A percentile compares a stretch with the other conserved stretches of the same genome.
Conservation (phyloP, 2,113 vertebrate genomes). For the Dissostichus mawsoni region DNA sequence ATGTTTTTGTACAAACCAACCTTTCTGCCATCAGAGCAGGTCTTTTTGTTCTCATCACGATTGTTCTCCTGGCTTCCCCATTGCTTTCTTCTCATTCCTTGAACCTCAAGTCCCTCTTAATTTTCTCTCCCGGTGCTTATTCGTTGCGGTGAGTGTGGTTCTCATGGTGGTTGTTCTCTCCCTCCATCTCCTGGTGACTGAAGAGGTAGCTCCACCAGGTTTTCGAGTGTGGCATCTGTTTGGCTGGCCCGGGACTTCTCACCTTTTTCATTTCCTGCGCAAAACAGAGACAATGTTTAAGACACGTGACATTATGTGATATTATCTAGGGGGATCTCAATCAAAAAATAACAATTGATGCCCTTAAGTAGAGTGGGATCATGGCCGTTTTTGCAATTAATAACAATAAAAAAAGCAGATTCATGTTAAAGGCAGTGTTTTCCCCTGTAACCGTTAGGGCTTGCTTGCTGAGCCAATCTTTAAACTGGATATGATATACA, state of each 20-base stretch:
- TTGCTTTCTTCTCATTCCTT: not conserved
- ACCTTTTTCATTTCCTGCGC: constrained; percentile 75
- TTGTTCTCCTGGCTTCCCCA: constrained; percentile 25
- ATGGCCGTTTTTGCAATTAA: too few relatives aligned
- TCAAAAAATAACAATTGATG: too few relatives aligned
- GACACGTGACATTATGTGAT: not conserved
- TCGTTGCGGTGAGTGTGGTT: constrained; percentile 74
- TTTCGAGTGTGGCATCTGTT: constrained; percentile 77
- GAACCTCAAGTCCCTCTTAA: not conserved
- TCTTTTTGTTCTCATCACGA: constrained; percentile 11
- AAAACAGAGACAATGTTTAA: not conserved
- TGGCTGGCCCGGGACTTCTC: constrained; percentile 63
- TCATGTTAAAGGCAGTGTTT: too few relatives aligned
- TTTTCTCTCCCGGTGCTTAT: constrained; percentile 36
- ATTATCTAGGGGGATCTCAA: too few relatives aligned
- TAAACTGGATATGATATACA: too few relatives aligned
- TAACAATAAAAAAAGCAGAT: too few relatives aligned
- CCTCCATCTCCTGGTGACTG: constrained; percentile 83
- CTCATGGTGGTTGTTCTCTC: constrained; percentile 74
- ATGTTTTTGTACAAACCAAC: constrained; percentile 22
- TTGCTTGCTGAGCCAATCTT: too few relatives aligned
- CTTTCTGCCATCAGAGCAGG: constrained; percentile 8
- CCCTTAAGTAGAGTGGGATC: too few relatives aligned
- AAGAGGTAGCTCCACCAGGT: constrained; percentile 86
- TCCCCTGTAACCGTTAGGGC: too few relatives aligned